Evolutionary conservation across 2,888 invertebrate species (phyloP), one percentile per base, ranked within the genome.

Genomic region (Acrocera orbiculus): DNA sequence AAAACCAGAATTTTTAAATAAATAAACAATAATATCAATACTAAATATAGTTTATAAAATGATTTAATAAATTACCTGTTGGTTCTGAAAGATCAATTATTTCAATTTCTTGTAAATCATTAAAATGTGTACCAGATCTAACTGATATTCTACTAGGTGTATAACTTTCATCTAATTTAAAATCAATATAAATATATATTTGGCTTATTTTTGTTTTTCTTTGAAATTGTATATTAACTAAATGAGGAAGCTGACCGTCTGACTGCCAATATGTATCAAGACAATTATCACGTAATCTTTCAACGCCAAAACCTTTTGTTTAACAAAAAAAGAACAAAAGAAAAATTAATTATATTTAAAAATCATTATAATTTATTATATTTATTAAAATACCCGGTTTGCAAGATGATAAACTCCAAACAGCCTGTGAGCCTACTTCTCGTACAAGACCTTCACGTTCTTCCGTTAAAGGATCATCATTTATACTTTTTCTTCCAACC

Each of bases 221-320:
- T 50, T 85, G 78, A 54, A 96, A 96, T 52, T 95, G 92, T 42
- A 98, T 87, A 53, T 95, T 96, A 0, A 98, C 90, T 42, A 95
- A 65, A 61, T 98, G 98, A 4, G 98, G 98, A 40, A 98, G 69
- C 46, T 95, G 95, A 0, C 98, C 98, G 61, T 99, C 98, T 0
- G 95, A 96, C 57, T 98, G 98, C 98, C 98, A 98, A 57, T 95
- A 98, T 4, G 93, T 92, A 46, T 98, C 98, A 60, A 86, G 79
- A 41, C 86, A 83, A 53, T 92, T 87, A 58, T 96, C 93, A 42
- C 95, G 65, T 26, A 98, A 61, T 53, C 96, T 95, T 52, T 95
- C 90, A 4, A 99, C 93, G 4, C 98, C 98, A 65, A 93, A 96
- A 27, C 96, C 95, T 83, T 47, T 11, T n/a, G 2, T n/a, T n/a